Evolutionary conservation across 2,797 vertebrate genomes (phyloP).

Genomic region (Chromobotia macracanthus): DNA sequence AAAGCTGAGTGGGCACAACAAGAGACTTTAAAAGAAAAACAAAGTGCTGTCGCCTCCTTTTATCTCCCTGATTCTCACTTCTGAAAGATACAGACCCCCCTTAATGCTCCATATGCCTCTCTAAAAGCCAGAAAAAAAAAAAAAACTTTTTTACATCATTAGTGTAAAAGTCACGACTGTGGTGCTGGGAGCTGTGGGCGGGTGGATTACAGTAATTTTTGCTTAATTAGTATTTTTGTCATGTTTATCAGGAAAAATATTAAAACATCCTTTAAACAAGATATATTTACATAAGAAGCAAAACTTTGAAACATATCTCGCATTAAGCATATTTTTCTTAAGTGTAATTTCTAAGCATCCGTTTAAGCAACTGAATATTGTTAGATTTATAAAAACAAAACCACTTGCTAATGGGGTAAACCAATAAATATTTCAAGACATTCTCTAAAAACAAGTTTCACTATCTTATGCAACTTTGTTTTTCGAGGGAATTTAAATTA

Average conservation of each 20-base stretch:
- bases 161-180: not conserved
- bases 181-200: not conserved
- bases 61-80: conserved; percentile 8
- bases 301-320: not conserved
- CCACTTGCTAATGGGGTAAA: not conserved
- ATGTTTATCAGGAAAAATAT: not conserved
- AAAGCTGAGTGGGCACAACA: conserved; percentile 30
- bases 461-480: not conserved
- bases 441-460: not conserved
- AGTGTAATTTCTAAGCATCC: not conserved
- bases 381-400: not conserved
- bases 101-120: not conserved
- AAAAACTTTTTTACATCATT: not conserved
- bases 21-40: not conserved
- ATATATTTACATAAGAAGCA: not conserved
- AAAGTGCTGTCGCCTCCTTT: not conserved
- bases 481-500: not conserved
- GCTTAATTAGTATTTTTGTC: not conserved
- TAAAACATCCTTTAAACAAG: not conserved
- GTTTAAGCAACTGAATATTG: not conserved
- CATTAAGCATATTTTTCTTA: not conserved
- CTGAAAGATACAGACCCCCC: conserved; percentile 2
- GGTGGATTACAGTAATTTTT: not conserved
- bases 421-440: not conserved
- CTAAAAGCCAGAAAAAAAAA: not conserved